phyloP scores from a whole-genome alignment of 2,797 vertebrate species.

The Luscinia luscinia region DNA sequence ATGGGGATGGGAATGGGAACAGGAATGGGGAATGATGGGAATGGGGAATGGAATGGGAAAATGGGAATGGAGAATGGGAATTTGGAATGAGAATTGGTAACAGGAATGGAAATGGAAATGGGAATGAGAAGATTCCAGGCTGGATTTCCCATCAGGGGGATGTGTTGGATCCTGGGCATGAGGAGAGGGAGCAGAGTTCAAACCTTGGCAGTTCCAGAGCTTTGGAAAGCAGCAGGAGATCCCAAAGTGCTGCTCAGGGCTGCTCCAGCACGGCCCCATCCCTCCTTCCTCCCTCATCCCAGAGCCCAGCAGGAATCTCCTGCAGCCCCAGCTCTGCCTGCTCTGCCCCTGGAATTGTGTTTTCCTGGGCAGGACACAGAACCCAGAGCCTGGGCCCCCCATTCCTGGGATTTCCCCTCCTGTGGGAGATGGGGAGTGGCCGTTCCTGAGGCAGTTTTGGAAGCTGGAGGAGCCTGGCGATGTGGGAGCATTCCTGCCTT shows the following conservation, averaged over 20 bases:
- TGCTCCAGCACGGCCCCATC: neutral
- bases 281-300: neutral
- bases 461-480: neutral
- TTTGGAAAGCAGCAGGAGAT: neutral
- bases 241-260: neutral
- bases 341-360: neutral
- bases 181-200: neutral
- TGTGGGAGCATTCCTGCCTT: neutral
- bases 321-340: rapidly evolving
- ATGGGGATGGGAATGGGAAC: too few species aligned
- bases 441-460: rapidly evolving
- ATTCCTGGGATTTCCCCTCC: too few species aligned
- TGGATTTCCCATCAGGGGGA: neutral
- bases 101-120: too few species aligned
- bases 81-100: too few species aligned
- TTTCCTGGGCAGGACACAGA: neutral
- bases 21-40: too few species aligned
- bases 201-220: neutral
- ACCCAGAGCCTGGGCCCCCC: neutral
- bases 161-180: rapidly evolving
- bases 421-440: neutral
- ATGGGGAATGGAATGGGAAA: too few species aligned
- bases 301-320: neutral
- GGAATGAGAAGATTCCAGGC: neutral
- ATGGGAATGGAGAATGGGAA: too few species aligned